Base-by-base conservation (phyloP, 1,140 invertebrate genomes). In the Melanaphis sacchari region DNA sequence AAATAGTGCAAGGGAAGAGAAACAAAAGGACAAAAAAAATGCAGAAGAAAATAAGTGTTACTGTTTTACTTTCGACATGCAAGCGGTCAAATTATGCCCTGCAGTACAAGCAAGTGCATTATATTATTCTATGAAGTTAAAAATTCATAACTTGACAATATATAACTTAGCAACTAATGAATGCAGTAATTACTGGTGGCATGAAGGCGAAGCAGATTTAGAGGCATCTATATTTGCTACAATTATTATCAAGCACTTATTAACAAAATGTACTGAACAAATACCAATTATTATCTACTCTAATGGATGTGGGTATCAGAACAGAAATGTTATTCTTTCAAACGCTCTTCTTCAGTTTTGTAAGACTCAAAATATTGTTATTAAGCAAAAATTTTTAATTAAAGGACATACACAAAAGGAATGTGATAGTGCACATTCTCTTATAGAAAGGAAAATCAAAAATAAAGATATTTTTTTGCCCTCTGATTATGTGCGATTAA, bases 221-320 rank as follows among this genome's bases (percentile, higher is more conserved):
- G 76, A 81, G 18, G 76, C 76, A 81, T 81, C 76, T 18, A 36
- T 81, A 81, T 81, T 81, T 81, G 11, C 76, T 38, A 81, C 76
- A 81, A 81, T 81, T 81, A 81, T 81, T 38, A 81, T 81, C 36
- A 81, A 81, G 76, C 76, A 81, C 76, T 81, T 81, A 81, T 38
- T 81, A 38, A 81, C 11, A 81, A 81, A 81, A 81, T 38, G 36
- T 38, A 81, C 36, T 81, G 76, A 81, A 81, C 11, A 82, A 82
- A 82, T 82, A 40, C 38, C 93, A 54, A 94, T 94, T 43, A 94
- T 94, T 31, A 81, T 95, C 40, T 95, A 94, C 54, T 94, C 93
- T 22, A 94, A 95, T 94, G 95, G 95, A 9, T 95, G 94, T 94
- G 94, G 94, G 0, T 93, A 94, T 93, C 95, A 95, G 94, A 95